Base-by-base conservation (phyloP, 2,888 invertebrate genomes). In the Fabriciana adippe region DNA sequence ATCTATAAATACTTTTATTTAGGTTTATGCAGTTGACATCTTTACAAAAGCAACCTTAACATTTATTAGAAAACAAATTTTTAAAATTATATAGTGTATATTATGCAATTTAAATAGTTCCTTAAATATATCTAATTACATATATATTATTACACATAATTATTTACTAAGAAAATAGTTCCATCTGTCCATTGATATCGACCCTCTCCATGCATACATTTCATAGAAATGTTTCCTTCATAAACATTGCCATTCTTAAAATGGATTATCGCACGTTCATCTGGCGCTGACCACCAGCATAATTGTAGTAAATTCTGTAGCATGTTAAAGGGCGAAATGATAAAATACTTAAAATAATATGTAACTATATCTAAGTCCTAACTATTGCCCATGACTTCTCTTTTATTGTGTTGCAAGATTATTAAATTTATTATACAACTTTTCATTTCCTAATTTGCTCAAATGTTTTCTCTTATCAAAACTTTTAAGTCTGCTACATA, bases 231-330 rank as follows among this genome's bases (percentile, higher is more conserved):
- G 50, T 86, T 80, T 26, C 95, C 95, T 78, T 92, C 91, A 74
- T 94, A 95, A 2, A 83, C 64, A 76, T 94, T 94, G 14, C 93
- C 94, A 79, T 94, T 95, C 71, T 83, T 86, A 74, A 94, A 95
- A 67, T 71, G 82, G 62, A 95, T 92, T 62, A 88, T 76, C 14
- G 88, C 94, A 69, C 82, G 83, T 81, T 92, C 93, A 72, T 92
- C 90, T 13, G 87, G 81, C 13, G 78, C 70, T n/a, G 86, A 79
- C 85, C 87, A 89, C 87, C 87, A 89, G 60, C 72, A 72, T 50
- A 76, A 79, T 35, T 76, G 78, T 15, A 75, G 55, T 51, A 77
- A 72, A 16, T 82, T 74, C 86, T 88, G 66, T 16, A 68, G 55
- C 26, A 5, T 41, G 14, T 14, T 14, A 56, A 56, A 56, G 18